Conservation (phyloP, 2,113 vertebrate species). For the Cisticola juncidis region DNA sequence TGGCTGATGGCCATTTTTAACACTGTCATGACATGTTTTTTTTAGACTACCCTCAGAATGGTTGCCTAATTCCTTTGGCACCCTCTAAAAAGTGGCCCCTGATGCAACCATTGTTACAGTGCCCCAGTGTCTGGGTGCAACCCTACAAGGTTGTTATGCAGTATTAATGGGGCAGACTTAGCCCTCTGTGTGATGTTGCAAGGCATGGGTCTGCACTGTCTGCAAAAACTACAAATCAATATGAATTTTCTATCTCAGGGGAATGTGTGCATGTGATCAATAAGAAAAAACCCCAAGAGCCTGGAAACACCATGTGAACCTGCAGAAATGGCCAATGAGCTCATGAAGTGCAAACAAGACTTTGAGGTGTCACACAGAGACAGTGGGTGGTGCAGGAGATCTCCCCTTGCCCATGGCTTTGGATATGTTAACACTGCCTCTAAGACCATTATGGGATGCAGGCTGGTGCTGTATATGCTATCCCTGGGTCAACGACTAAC, state of each 20-base stretch:
- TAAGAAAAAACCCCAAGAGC: background rate
- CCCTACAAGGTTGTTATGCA: background rate
- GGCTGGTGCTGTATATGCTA: background rate
- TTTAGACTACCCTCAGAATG: background rate
- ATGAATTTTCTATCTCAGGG: background rate
- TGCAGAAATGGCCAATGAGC: background rate
- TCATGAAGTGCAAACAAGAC: background rate
- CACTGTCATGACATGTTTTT: background rate
- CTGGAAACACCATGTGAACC: background rate
- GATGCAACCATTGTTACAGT: background rate
- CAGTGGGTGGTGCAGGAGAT: accelerated
- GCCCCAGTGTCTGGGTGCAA: background rate
- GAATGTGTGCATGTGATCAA: accelerated
- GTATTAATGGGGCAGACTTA: background rate
- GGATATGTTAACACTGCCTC: background rate
- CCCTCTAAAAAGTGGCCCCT: accelerated
- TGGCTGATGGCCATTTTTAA: background rate
- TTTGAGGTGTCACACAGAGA: background rate
- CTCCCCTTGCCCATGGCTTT: background rate
- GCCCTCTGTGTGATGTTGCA: background rate
- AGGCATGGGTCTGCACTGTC: background rate
- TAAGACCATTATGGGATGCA: background rate
- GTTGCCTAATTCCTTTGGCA: background rate
- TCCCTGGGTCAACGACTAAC: background rate
- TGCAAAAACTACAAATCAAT: background rate